A percentile compares a stretch with the other conserved stretches of the same genome.
These are phyloP conservation scores for Aleiodes testaceus DNA, from an alignment of 2,888 invertebrate genomes.

Conservation along the genomic window DNA sequence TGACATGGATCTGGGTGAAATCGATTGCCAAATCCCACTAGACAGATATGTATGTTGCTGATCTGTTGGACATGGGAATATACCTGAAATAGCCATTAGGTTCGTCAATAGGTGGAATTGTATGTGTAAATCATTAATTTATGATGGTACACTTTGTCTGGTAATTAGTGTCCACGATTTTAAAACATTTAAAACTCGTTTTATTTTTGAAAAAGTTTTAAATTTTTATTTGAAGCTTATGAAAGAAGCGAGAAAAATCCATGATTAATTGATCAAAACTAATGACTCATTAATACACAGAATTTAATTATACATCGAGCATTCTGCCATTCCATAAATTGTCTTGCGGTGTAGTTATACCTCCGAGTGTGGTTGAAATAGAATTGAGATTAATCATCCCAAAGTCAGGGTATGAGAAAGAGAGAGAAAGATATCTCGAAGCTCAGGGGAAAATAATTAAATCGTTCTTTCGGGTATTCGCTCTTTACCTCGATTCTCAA, in stretches of 20 bases:
- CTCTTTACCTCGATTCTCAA: constrained; percentile 15
- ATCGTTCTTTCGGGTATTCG: constrained; percentile 40
- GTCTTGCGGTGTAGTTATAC: constrained; percentile 6
- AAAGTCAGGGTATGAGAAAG: constrained; percentile 10
- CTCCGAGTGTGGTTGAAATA: constrained; percentile 13
- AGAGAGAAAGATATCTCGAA: constrained; percentile 14
- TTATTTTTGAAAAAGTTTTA: neutral
- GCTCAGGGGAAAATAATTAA: constrained; percentile 47
- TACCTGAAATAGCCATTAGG: constrained; percentile 17
- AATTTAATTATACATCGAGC: constrained; percentile 21
- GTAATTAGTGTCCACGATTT: neutral
- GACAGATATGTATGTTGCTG: constrained; percentile 17
- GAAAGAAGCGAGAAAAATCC: neutral
- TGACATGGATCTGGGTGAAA: constrained; percentile 16
- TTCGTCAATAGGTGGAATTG: constrained; percentile 13
- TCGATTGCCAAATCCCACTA: constrained; percentile 11
- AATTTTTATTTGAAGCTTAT: too few relatives aligned
- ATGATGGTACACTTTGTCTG: neutral
- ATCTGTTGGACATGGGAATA: constrained; percentile 19
- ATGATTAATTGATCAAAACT: neutral
- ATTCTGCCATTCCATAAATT: neutral
- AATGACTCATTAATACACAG: constrained; percentile 10
- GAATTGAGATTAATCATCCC: constrained; percentile 48
- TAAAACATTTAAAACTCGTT: neutral
- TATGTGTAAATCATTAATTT: constrained; percentile 16